Conservation (phyloP, 1,140 invertebrate species). For the Spodoptera frugiperda region DNA sequence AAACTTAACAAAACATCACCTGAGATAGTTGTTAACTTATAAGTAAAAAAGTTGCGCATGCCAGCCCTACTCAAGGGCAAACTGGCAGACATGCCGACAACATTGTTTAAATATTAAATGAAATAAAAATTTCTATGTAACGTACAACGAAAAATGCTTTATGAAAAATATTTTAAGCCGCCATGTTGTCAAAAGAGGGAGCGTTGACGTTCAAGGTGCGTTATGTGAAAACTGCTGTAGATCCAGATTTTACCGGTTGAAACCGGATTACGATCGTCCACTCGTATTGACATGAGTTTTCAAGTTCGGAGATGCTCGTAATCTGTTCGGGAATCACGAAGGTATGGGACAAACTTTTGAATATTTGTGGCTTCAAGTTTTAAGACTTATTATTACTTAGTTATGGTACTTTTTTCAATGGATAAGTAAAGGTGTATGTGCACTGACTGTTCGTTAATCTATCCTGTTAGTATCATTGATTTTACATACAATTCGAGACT, state of each 20-base stretch:
- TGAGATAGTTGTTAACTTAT: background rate
- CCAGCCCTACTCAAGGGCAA: slow-evolving; percentile 23
- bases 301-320: background rate
- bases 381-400: no score
- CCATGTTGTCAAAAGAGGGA: background rate
- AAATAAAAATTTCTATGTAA: slow-evolving; percentile 39
- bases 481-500: no score
- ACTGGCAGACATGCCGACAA: slow-evolving; percentile 11
- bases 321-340: slow-evolving; percentile 11
- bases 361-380: background rate
- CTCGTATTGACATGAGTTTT: slow-evolving; percentile 17
- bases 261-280: slow-evolving; percentile 16
- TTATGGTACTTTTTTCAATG: no score
- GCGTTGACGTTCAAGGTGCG: background rate
- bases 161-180: slow-evolving; percentile 28
- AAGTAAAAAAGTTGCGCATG: slow-evolving; percentile 13
- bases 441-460: no score
- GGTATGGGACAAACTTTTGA: background rate
- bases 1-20: background rate
- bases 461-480: no score
- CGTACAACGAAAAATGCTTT: slow-evolving; percentile 37
- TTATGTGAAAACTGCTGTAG: background rate
- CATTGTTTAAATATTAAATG: slow-evolving; percentile 46
- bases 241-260: slow-evolving; percentile 11
- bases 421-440: no score